Evolutionary conservation across 2,797 vertebrate species (phyloP), one percentile per base, ranked within the genome.

Genomic region (Cirrhinus mrigala): DNA sequence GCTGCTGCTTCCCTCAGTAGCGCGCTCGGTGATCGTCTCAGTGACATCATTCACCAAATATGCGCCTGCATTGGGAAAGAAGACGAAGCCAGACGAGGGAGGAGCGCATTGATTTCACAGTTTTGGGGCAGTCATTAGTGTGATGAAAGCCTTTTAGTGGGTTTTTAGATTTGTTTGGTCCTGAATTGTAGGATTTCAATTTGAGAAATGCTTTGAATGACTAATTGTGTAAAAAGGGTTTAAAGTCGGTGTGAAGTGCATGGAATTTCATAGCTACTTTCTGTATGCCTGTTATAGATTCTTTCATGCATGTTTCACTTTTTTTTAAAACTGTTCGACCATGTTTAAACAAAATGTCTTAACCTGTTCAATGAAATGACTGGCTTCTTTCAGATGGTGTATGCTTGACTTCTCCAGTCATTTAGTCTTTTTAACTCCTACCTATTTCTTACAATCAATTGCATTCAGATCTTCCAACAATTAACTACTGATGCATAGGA

Each of bases 21-120:
- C 84, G 86, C 12, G 37, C 37, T 50, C 70, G 0, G n/a, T 8
- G 75, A 44, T 77, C 24, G 69, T 85, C 86, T 81, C 3, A 85
- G 64, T 95, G 94, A 95, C 93, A 92, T 95, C 95, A 95, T 85
- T 92, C 89, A 86, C 86, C 68, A 94, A 92, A 86, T 93, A 95
- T 95, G 75, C 12, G 75, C 50, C 74, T 58, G 94, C 91, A 84
- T 87, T 46, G 58, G 54, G 87, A 62, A 69, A 87, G 80, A 90
- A 64, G 90, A 74, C 88, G 62, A 64, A 88, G 90, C 75, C 16
- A 75, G 75, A 27, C 33, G 11, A 66, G 46, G 33, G 82, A 84
- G 73, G 82, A 84, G 62, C 16, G 2, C 73, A 27, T 68, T 56
- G 46, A 54, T 84, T 33, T 60, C 54, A 82, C 10, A 24, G 44